phyloP scores from a whole-genome alignment of 2,113 vertebrate genomes.

The Paralichthys olivaceus region DNA sequence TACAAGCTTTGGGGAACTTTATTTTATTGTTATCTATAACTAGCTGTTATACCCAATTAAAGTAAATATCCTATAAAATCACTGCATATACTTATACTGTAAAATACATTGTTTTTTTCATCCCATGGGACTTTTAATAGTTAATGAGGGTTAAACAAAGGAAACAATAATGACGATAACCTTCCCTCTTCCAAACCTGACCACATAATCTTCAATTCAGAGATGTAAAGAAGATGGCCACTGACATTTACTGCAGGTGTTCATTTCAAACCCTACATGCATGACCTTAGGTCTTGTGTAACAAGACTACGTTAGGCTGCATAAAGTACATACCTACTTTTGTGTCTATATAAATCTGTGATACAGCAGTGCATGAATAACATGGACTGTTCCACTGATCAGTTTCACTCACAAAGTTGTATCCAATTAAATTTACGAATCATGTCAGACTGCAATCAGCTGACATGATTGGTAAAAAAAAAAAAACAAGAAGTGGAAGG shows the following conservation, averaged over 20 bases:
- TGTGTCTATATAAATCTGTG: conserved; percentile 8
- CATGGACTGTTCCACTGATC: neutral
- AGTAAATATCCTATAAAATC: neutral
- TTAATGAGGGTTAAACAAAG: no score
- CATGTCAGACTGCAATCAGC: neutral
- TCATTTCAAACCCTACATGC: neutral
- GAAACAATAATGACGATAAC: neutral
- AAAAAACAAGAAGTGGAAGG: neutral
- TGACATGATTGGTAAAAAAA: neutral
- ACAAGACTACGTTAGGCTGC: neutral
- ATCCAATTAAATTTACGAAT: neutral
- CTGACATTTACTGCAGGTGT: neutral
- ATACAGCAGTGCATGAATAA: neutral
- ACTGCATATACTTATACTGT: no score
- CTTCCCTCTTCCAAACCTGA: neutral
- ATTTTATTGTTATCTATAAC: neutral
- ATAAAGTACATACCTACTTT: neutral
- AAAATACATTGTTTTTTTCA: neutral
- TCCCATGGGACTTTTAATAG: no score
- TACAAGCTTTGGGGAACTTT: neutral
- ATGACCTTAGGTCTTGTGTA: neutral
- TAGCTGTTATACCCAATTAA: no score
- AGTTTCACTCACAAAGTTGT: neutral
- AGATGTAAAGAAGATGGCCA: neutral
- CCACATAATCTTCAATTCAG: no score